phyloP scores from a whole-genome alignment of 2,888 invertebrate species.

The Synergus gifuensis region DNA sequence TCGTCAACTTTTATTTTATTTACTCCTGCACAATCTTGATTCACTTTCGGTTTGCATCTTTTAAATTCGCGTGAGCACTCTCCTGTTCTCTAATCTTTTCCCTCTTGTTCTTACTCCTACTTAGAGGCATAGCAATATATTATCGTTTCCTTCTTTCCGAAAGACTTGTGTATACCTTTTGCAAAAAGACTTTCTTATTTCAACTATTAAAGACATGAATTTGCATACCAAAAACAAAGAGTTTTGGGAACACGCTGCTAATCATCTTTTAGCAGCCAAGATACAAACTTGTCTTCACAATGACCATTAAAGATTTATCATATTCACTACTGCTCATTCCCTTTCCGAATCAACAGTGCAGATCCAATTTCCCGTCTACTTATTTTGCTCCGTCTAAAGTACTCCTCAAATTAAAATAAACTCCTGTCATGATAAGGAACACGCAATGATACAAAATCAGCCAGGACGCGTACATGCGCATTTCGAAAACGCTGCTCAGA shows the following conservation, averaged over 20 bases:
- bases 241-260: too few species aligned
- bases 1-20: constrained; percentile 5
- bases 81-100: neutral
- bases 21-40: constrained; percentile 1
- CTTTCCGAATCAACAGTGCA: neutral
- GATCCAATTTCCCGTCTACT: neutral
- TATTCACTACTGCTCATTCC: neutral
- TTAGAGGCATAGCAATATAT: neutral
- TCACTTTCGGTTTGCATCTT: constrained; percentile 7
- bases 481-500: neutral
- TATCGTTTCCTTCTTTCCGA: constrained; percentile 2
- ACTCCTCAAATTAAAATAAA: constrained; percentile 1
- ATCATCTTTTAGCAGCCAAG: too few species aligned
- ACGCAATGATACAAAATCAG: constrained; percentile 10
- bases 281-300: too few species aligned
- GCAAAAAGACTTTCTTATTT: neutral
- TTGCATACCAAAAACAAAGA: neutral
- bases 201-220: neutral
- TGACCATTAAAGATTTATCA: too few species aligned
- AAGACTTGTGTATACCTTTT: neutral
- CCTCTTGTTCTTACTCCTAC: constrained; percentile 1
- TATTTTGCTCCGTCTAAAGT: neutral
- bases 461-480: neutral
- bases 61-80: constrained; percentile 7
- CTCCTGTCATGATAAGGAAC: neutral